Conservation (phyloP, 2,113 vertebrate species). For the Progne subis region DNA sequence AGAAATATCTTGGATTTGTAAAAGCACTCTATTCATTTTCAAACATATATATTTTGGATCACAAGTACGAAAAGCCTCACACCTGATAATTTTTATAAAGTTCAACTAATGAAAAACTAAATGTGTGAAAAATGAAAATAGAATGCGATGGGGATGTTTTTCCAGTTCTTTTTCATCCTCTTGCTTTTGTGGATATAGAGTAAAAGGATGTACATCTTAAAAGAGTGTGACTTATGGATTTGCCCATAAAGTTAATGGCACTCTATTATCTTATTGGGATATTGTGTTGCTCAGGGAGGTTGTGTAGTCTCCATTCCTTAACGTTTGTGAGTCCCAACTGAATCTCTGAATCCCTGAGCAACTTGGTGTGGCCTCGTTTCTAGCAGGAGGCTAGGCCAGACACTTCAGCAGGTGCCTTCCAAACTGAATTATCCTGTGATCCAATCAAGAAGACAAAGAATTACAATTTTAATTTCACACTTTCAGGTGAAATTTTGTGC, state of each 20-base stretch:
- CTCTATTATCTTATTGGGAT: not conserved
- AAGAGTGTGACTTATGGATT: not conserved
- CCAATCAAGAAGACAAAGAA: not conserved
- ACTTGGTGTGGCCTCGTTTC: not conserved
- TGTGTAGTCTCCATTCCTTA: not conserved
- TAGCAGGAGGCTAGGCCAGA: not conserved
- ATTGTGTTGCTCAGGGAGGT: not conserved
- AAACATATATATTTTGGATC: accelerated
- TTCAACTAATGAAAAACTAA: not conserved
- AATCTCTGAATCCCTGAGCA: not conserved
- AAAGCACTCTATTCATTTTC: not conserved
- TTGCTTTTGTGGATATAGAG: not conserved
- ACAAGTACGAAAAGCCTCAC: not conserved
- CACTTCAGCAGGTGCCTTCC: not conserved
- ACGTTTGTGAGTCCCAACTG: not conserved
- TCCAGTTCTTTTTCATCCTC: not conserved
- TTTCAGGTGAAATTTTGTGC: not conserved
- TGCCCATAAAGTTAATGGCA: not conserved
- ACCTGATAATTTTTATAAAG: not conserved
- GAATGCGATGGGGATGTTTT: not conserved
- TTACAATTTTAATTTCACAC: not conserved
- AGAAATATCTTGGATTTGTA: not conserved
- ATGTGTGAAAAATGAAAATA: not conserved
- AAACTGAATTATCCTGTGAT: not conserved
- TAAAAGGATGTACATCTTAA: not conserved